Base-by-base conservation (phyloP, 2,888 invertebrate species). In the Agrochola circellaris region DNA sequence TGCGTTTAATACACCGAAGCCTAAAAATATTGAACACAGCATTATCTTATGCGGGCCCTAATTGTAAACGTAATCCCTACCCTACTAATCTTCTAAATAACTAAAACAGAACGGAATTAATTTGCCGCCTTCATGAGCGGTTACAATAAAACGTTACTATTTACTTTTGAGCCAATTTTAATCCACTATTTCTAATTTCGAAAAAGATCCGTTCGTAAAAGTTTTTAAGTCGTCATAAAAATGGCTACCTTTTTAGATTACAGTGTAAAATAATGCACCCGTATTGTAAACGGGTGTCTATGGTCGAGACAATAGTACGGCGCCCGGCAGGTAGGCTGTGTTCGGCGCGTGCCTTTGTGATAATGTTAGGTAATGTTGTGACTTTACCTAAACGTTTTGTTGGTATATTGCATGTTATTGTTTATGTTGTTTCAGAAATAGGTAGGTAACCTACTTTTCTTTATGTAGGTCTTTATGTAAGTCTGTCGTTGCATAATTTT, bases 201-300 rank as follows among this genome's bases (percentile, higher is more conserved):
- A 23, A 42, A 60, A 69, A 30, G 58, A 26, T 54, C 26, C 38
- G 30, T 67, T 48, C 48, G 65, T 54, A 62, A 70, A 73, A 65
- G 48, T 65, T 62, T 75, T 51, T 23, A 69, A 70, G 51, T 69
- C 5, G 42, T 76, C 78, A 58, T 81, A 77, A 77, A 83, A 71
- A 73, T 72, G 42, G 69, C 77, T 70, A 69, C 79, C 75, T 77
- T 79, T 79, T 79, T 64, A 77, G 20, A 68, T 65, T 38, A 75
- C 17, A 15, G 54, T 48, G 67, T 74, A 76, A 86, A 81, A 78
- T 72, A 87, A 87, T 87, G 69, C 67, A 72, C 87, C 84, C 84
- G 85, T 77, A 87, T 87, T 74, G 68, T 82, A 62, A 83, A 75
- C 45, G 30, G 68, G 61, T 70, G 86, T 83, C 79, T 79, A 82